A percentile compares a stretch with the other conserved stretches of the same genome.
Conservation (phyloP, 2,888 invertebrate genomes). For the Monochamus alternatus region DNA sequence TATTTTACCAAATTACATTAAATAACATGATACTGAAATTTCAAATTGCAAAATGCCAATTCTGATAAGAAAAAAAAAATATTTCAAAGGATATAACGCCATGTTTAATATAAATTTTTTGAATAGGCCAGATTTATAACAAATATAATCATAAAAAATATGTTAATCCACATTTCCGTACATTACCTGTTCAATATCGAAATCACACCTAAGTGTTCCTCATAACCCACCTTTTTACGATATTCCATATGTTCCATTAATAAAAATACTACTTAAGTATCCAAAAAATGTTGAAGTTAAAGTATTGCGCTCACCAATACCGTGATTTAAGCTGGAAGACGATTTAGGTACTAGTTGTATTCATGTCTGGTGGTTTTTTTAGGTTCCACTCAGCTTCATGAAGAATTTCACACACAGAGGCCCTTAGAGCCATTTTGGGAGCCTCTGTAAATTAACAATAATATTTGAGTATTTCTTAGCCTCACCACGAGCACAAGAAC, state of each 20-base stretch:
- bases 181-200: slow-evolving; percentile 26
- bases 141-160: slow-evolving; percentile 17
- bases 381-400: slow-evolving; percentile 62
- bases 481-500: slow-evolving; percentile 45
- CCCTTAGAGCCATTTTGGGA: slow-evolving; percentile 64
- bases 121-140: slow-evolving; percentile 13
- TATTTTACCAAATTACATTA: no score
- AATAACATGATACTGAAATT: no score
- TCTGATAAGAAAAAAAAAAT: no score
- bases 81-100: no score
- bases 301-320: slow-evolving; percentile 55
- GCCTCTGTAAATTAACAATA: slow-evolving; percentile 72
- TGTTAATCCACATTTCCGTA: slow-evolving; percentile 20
- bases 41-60: no score
- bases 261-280: slow-evolving; percentile 45
- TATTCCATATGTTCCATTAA: slow-evolving; percentile 32
- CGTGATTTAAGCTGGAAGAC: slow-evolving; percentile 47
- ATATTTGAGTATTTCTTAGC: slow-evolving; percentile 68
- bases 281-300: slow-evolving; percentile 59
- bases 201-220: slow-evolving; percentile 6
- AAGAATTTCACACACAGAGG: slow-evolving; percentile 59
- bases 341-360: slow-evolving; percentile 50
- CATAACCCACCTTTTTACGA: slow-evolving; percentile 28
- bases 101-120: no score
- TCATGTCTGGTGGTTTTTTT: slow-evolving; percentile 59